A percentile compares a stretch with the other conserved stretches of the same genome.
Evolutionary conservation across 1,140 invertebrate species (phyloP).

Genomic region (Zaprionus tsacasi): DNA sequence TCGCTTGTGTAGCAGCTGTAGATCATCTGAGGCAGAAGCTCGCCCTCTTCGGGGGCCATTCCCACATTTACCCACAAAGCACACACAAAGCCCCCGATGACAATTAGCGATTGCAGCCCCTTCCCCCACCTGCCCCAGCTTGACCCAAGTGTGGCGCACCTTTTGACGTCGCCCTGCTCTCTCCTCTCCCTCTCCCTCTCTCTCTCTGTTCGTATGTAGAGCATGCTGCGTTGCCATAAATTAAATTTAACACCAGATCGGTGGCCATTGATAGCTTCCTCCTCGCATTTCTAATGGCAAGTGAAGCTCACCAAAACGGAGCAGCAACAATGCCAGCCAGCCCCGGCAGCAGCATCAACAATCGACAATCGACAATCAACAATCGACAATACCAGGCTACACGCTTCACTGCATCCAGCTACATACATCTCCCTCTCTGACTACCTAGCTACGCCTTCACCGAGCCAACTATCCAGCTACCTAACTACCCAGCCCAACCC

Average conservation of each 20-base stretch:
- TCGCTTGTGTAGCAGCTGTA: neutral
- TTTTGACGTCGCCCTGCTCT: slow-evolving; percentile 15
- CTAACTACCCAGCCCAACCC: slow-evolving; percentile 30
- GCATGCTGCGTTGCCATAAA: slow-evolving; percentile 80
- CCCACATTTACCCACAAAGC: slow-evolving; percentile 62
- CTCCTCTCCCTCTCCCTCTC: no score
- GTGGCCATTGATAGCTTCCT: slow-evolving; percentile 47
- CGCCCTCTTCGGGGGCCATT: slow-evolving; percentile 42
- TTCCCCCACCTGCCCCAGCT: neutral
- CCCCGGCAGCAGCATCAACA: slow-evolving; percentile 8
- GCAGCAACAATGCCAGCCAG: slow-evolving; percentile 3
- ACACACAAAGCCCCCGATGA: slow-evolving; percentile 75
- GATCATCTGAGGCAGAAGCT: slow-evolving; percentile 20
- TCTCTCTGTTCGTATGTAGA: slow-evolving; percentile 58
- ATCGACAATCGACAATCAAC: slow-evolving; percentile 22
- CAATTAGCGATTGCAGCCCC: slow-evolving; percentile 70
- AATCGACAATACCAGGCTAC: slow-evolving; percentile 44
- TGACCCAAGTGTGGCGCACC: slow-evolving; percentile 46
- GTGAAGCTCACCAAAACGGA: slow-evolving; percentile 46
- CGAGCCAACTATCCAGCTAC: neutral
- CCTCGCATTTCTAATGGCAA: slow-evolving; percentile 56
- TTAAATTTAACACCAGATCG: slow-evolving; percentile 81
- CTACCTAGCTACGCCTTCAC: neutral
- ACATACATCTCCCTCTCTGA: neutral
- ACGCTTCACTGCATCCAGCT: slow-evolving; percentile 46